A percentile compares a stretch with the other conserved stretches of the same genome.
These are phyloP conservation scores for Magallana angulata DNA, from an alignment of 1,140 invertebrate genomes.

Conservation along the genomic window DNA sequence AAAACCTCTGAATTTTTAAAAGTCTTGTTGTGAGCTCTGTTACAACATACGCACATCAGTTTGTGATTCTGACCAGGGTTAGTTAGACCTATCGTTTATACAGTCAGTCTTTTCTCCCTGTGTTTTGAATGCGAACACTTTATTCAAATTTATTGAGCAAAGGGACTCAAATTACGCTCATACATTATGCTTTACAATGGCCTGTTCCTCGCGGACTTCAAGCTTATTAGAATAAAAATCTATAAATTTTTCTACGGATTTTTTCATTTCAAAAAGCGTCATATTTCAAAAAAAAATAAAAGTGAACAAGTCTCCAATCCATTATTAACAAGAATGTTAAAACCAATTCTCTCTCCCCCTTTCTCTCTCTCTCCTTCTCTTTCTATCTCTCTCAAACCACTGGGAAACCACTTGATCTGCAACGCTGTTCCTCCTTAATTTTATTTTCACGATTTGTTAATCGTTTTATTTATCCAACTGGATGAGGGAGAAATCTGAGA, in stretches of 20 bases:
- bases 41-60: background rate
- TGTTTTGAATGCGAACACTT: background rate
- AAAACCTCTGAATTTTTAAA: background rate
- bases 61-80: background rate
- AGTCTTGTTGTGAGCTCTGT: background rate
- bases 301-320: background rate
- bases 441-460: constrained; percentile 26
- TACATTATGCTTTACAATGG: constrained; percentile 25
- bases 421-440: background rate
- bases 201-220: constrained; percentile 18
- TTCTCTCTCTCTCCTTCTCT: background rate
- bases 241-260: constrained; percentile 10
- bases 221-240: constrained; percentile 33
- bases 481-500: background rate
- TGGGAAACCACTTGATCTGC: background rate
- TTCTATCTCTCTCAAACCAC: background rate
- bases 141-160: constrained; percentile 26
- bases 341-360: background rate
- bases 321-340: background rate
- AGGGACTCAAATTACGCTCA: background rate
- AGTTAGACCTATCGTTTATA: background rate
- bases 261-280: constrained; percentile 14
- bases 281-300: constrained; percentile 26
- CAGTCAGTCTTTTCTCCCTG: background rate
- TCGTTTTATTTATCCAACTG: background rate